Base-by-base conservation (phyloP, 2,888 invertebrate genomes). In the Drosophila merina region DNA sequence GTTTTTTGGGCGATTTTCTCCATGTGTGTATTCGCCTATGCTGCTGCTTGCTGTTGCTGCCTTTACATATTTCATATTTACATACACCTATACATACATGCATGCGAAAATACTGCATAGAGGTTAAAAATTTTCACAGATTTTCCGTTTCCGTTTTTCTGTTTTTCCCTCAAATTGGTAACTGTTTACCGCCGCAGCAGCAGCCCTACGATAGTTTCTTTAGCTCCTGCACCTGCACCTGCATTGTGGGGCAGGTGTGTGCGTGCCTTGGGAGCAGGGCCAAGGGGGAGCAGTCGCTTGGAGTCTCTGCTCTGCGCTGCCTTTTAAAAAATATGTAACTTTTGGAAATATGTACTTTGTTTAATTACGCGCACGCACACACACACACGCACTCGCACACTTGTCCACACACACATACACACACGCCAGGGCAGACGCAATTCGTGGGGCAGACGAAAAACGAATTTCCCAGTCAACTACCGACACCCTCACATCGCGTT, bases 1-100 rank as follows among this genome's bases (percentile, higher is more conserved):
- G 82, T 74, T 87, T 82, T 88, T 89, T 89, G 81, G 89, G 89
- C 88, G 89, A 89, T 85, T 89, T 44, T 86, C 74, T 80, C 85
- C 74, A 85, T 75, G 62, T 62, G 40, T 54, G 66, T 76, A 48
- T 44, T 57, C 47, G 42, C 44, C 31, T 72, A 57, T 64, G 58
- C 52, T 67, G 59, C 69, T 63, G 70, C 70, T 73, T 63, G 64
- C 51, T 70, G 72, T 82, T 73, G 57, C 57, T 69, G 57, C 58
- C 58, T 72, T 69, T 70, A 72, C 54, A 71, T 68, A 59, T 66
- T 63, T 71, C 56, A 64, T 60, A 74, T 68, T 71, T 69, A 66
- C 64, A 69, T 57, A 64, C 59, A 63, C 56, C 48, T 57, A 60
- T 67, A 72, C 51, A 52, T 66, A 68, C 47, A 62, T 31, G 55